Conservation (phyloP, 2,888 invertebrate species). For the Agrilus biguttatus region DNA sequence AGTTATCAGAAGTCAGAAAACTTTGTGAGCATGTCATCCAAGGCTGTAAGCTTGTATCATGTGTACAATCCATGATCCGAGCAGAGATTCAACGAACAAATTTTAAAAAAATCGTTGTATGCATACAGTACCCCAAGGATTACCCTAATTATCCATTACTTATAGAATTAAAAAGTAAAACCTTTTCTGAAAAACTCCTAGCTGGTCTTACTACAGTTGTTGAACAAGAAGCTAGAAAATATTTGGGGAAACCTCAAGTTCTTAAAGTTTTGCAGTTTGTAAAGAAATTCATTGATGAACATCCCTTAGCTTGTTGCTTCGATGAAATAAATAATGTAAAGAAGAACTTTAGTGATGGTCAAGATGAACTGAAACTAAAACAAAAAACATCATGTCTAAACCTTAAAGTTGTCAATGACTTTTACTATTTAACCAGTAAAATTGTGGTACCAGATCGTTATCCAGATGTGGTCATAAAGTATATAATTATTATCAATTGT, state of each 20-base stretch:
- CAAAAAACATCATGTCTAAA: constrained; percentile 48
- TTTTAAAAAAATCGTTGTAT: constrained; percentile 46
- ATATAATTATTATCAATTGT: constrained; percentile 13
- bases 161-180: constrained; percentile 56
- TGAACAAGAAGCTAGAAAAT: constrained; percentile 43
- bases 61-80: constrained; percentile 49
- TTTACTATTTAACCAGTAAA: constrained; percentile 46
- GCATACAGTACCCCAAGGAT: constrained; percentile 48
- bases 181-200: constrained; percentile 46
- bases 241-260: constrained; percentile 45
- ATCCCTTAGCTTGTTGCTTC: constrained; percentile 56
- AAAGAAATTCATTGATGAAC: constrained; percentile 49
- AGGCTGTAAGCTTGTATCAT: constrained; percentile 48
- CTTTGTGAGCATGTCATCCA: constrained; percentile 45
- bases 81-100: constrained; percentile 50
- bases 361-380: constrained; percentile 48
- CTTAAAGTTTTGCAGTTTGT: constrained; percentile 45
- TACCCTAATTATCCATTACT: constrained; percentile 47
- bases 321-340: constrained; percentile 53
- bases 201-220: constrained; percentile 44
- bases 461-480: constrained; percentile 40
- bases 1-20: constrained; percentile 47
- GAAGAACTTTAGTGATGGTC: constrained; percentile 28
- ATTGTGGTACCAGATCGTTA: constrained; percentile 49
- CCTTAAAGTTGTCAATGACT: constrained; percentile 39